A percentile compares a stretch with the other conserved stretches of the same genome.
Conservation (phyloP, 2,888 invertebrate species). For the Nephrocerus scutellatus region DNA sequence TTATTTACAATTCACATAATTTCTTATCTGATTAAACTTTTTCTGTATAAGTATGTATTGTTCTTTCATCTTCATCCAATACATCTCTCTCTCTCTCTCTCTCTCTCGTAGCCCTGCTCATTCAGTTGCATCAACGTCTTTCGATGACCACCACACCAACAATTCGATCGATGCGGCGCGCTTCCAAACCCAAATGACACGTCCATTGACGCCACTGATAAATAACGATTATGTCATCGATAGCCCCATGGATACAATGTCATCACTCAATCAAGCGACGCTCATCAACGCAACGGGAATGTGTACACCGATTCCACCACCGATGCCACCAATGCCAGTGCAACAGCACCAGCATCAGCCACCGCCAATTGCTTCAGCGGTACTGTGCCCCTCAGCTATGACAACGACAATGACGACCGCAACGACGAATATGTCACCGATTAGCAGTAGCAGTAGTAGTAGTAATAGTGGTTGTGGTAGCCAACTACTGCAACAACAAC, state of each 20-base stretch:
- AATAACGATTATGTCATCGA: conserved; percentile 25
- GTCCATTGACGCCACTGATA: conserved; percentile 29
- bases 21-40: conserved; percentile 10
- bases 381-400: conserved; percentile 17
- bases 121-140: conserved; percentile 63
- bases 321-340: conserved; percentile 19
- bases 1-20: too few relatives aligned
- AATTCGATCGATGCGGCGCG: conserved; percentile 42
- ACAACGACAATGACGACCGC: conserved; percentile 19
- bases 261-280: too few relatives aligned
- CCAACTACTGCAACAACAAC: too few relatives aligned
- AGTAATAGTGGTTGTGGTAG: too few relatives aligned
- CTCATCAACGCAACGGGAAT: too few relatives aligned
- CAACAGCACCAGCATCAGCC: conserved; percentile 14
- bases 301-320: conserved; percentile 38
- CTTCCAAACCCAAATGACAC: conserved; percentile 44
- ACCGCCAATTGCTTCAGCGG: conserved; percentile 6
- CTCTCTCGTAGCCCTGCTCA: conserved; percentile 56
- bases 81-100: neutral
- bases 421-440: conserved; percentile 21
- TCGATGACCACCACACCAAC: conserved; percentile 50
- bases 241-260: conserved; percentile 26
- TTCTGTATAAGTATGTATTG: neutral
- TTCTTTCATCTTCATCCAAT: neutral
- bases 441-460: too few relatives aligned